Evolutionary conservation across 2,888 invertebrate species (phyloP), one percentile per base, ranked within the genome.

Genomic region (Sesia bembeciformis): DNA sequence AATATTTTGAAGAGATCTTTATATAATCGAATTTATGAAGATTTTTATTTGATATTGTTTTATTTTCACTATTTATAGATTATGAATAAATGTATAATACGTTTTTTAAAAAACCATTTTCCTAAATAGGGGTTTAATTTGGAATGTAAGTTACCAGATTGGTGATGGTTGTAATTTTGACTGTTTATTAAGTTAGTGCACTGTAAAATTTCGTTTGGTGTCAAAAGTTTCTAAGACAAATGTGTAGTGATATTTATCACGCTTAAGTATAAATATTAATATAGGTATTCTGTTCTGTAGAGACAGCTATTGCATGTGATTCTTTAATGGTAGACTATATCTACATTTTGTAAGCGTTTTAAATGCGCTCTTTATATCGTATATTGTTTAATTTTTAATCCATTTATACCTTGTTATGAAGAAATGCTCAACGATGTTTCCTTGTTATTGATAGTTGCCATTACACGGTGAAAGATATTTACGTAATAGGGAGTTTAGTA

Each of bases 351-450:
- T 64, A 61, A 58, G 41, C 41, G 50, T 50, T 39, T 50, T 50
- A 7, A 7, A 50, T 7, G 50, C 39, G 23, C 41, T 40, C n/a
- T 39, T 40, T 40, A 40, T 51, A 51, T 23, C 23, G 23, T 23
- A 23, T 23, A 23, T 23, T 23, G 23, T 8, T 50, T 8, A 23
- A 39, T 8, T 54, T 54, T 50, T 57, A 57, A 52, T 57, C 51
- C 23, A 52, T 59, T 54, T 52, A 39, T 57, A 60, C 54, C 23
- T 50, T 39, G 39, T 39, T 50, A 7, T 50, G 7, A 50, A 39
- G 7, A 50, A 81, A 79, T 87, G 87, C 88, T 88, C 88, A 88
- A 88, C 74, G 66, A 23, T 76, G 62, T 75, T 71, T 62, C 68
- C 67, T 75, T 61, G 62, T 23, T 23, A 23, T 23, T 23, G 23